Evolutionary conservation across 2,113 vertebrate species (phyloP).

Genomic region (Tenebrosternarchus preto): DNA sequence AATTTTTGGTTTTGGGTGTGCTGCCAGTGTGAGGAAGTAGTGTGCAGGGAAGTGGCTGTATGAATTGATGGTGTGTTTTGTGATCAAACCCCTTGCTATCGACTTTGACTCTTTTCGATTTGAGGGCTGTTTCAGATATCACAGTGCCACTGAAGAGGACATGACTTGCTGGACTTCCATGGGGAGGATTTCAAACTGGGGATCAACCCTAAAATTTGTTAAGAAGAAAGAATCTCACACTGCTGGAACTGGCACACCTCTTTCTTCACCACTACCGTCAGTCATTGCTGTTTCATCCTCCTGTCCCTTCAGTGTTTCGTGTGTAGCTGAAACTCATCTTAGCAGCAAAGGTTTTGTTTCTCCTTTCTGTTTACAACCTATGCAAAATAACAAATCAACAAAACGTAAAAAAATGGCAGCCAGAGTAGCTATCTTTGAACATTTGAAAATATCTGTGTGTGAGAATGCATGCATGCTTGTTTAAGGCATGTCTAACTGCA

Average conservation of each 20-base stretch:
- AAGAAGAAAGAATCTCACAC: neutral
- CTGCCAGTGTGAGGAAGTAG: neutral
- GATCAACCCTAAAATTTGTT: neutral
- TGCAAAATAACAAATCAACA: slow-evolving; percentile 52
- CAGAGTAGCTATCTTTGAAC: slow-evolving; percentile 49
- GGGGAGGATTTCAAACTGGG: neutral
- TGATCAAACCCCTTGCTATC: neutral
- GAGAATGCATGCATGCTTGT: neutral
- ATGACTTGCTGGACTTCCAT: too few relatives aligned
- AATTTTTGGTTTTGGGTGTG: neutral
- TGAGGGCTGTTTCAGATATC: neutral
- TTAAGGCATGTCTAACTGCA: neutral
- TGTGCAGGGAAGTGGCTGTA: neutral
- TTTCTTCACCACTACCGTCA: slow-evolving; percentile 4
- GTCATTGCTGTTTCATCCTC: slow-evolving; percentile 3
- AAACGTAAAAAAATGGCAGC: slow-evolving; percentile 10
- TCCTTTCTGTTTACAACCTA: slow-evolving; percentile 60
- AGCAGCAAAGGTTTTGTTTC: slow-evolving; percentile 35
- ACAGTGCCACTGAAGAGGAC: neutral
- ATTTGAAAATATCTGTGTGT: slow-evolving; percentile 5
- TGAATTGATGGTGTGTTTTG: neutral
- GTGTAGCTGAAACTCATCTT: slow-evolving; percentile 48
- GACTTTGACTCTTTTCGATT: neutral
- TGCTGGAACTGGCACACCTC: slow-evolving; percentile 17
- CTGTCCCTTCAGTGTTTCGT: slow-evolving; percentile 42